phyloP scores from a whole-genome alignment of 2,797 vertebrate species.

The Psittacula echo region DNA sequence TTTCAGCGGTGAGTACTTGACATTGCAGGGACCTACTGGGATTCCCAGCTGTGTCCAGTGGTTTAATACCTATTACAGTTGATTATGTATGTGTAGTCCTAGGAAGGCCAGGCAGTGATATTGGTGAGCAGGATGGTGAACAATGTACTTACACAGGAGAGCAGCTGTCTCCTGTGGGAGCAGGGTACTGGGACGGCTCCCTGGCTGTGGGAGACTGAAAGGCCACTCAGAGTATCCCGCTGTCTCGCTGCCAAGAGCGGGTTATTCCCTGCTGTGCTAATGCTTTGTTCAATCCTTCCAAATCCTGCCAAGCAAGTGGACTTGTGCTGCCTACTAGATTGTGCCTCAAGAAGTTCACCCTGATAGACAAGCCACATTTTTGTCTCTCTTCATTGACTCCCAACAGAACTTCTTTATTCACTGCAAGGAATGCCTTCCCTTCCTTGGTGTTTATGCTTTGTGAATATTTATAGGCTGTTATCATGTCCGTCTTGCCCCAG shows the following conservation, averaged over 20 bases:
- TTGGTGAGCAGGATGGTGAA: neutral
- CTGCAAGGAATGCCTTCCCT: conserved; percentile 49
- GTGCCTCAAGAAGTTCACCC: conserved; percentile 23
- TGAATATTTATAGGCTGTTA: conserved; percentile 80
- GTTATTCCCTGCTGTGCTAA: neutral
- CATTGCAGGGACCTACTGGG: neutral
- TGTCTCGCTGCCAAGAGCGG: neutral
- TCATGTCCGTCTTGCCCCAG: conserved; percentile 70
- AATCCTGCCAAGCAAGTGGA: conserved; percentile 25
- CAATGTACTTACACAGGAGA: neutral
- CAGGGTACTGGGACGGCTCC: neutral
- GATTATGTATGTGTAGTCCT: neutral
- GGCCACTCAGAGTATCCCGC: neutral
- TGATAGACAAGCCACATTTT: neutral
- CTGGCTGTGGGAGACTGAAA: conserved; percentile 26
- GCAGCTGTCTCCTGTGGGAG: conserved; percentile 42
- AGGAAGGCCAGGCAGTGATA: neutral
- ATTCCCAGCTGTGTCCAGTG: neutral
- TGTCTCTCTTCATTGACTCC: conserved; percentile 44
- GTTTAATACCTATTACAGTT: neutral
- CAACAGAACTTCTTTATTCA: conserved; percentile 59
- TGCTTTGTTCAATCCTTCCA: conserved; percentile 12
- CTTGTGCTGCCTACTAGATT: neutral
- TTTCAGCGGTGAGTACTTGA: neutral
- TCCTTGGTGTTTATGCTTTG: conserved; percentile 73